Conservation (phyloP, 2,797 vertebrate species). For the Selene dorsalis region DNA sequence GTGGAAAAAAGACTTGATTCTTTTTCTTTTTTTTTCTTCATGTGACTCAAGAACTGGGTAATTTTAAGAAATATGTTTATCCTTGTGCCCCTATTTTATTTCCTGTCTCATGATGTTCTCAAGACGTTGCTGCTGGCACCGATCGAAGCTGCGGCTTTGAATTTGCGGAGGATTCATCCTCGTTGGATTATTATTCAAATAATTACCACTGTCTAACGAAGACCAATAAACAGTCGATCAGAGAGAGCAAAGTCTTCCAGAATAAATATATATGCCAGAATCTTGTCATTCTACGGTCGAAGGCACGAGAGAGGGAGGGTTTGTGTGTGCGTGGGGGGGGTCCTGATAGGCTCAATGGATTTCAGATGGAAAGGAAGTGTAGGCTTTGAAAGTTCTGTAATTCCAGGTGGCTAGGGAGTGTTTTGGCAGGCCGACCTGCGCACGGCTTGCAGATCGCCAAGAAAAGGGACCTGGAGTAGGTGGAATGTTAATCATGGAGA, state of each 20-base stretch:
- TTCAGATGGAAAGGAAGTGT: slow-evolving; percentile 85
- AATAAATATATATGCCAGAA: slow-evolving; percentile 67
- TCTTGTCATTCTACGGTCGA: slow-evolving; percentile 70
- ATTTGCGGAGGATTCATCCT: slow-evolving; percentile 54
- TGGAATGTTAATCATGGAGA: slow-evolving; percentile 79
- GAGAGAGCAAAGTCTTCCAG: slow-evolving; percentile 65
- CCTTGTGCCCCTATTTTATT: slow-evolving; percentile 41
- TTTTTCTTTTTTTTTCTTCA: slow-evolving; percentile 29
- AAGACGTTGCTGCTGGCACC: slow-evolving; percentile 61
- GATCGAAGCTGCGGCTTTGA: slow-evolving; percentile 33
- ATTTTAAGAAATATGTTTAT: slow-evolving; percentile 42
- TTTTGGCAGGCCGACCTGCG: slow-evolving; percentile 79
- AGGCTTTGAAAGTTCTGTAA: slow-evolving; percentile 75
- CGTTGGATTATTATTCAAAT: slow-evolving; percentile 69
- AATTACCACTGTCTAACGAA: slow-evolving; percentile 72
- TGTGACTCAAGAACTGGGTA: slow-evolving; percentile 48
- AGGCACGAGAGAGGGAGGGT: slow-evolving; percentile 52
- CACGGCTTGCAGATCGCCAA: slow-evolving; percentile 68
- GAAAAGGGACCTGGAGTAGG: slow-evolving; percentile 76
- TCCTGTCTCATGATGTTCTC: slow-evolving; percentile 63
- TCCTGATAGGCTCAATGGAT: slow-evolving; percentile 83
- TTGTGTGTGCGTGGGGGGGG: slow-evolving; percentile 45
- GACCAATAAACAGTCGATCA: slow-evolving; percentile 78
- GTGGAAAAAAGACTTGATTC: not conserved
- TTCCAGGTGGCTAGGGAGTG: slow-evolving; percentile 80